Conservation (phyloP, 2,888 invertebrate species). For the Drosophila neonasuta region DNA sequence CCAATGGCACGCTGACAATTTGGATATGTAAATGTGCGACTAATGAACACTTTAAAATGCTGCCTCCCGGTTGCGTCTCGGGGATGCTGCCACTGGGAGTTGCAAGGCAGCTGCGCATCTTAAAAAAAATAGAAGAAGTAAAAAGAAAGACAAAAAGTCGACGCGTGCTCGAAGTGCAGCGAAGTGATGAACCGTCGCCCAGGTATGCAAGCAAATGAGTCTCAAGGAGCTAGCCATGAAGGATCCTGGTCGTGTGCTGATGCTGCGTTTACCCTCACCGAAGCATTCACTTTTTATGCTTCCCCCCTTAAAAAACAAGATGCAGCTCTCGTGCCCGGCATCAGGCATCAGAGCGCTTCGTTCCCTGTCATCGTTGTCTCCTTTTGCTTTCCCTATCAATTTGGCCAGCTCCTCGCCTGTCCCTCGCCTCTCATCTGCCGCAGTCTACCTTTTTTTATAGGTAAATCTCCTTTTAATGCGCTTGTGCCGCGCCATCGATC, state of each 20-base stretch:
- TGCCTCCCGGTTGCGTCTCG: slow-evolving; percentile 37
- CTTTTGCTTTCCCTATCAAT: slow-evolving; percentile 62
- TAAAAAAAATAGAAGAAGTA: slow-evolving; percentile 43
- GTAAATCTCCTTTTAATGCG: slow-evolving; percentile 71
- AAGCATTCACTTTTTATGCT: slow-evolving; percentile 49
- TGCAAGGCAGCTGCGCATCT: slow-evolving; percentile 56
- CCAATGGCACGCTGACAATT: slow-evolving; percentile 68
- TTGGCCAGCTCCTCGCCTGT: slow-evolving; percentile 32
- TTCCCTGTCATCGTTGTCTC: slow-evolving; percentile 28
- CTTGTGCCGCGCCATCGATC: slow-evolving; percentile 62
- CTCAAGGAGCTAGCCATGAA: slow-evolving; percentile 34
- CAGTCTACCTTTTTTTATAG: slow-evolving; percentile 71
- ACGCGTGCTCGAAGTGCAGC: slow-evolving; percentile 60
- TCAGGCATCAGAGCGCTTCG: slow-evolving; percentile 1
- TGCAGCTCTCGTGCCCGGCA: slow-evolving; percentile 69
- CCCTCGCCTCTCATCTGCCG: slow-evolving; percentile 51
- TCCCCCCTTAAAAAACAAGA: slow-evolving; percentile 45
- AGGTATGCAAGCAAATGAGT: slow-evolving; percentile 58
- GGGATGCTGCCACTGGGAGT: slow-evolving; percentile 29
- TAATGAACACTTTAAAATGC: slow-evolving; percentile 79
- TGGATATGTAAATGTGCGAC: slow-evolving; percentile 80
- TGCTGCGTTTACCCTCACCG: slow-evolving; percentile 50
- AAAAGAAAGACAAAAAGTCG: slow-evolving; percentile 26
- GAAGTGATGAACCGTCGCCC: slow-evolving; percentile 33
- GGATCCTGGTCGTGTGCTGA: slow-evolving; percentile 66